Percentiles rank a stretch among this genome's conserved stretches.
phyloP scores from a whole-genome alignment of 2,797 vertebrate genomes.

The Sternotherus odoratus region DNA sequence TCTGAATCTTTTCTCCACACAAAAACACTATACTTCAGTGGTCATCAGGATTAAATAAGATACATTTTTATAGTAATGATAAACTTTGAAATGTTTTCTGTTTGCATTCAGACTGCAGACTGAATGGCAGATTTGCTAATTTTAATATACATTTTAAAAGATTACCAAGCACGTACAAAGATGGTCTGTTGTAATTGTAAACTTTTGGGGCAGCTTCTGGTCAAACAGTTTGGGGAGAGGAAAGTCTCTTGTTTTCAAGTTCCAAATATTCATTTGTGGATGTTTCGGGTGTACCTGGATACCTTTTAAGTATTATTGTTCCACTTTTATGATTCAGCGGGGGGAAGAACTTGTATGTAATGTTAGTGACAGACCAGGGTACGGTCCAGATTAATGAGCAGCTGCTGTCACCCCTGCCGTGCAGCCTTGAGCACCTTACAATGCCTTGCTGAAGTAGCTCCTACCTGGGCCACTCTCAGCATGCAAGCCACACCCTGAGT shows the following conservation, averaged over 20 bases:
- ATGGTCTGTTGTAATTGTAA: background rate
- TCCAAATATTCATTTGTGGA: background rate
- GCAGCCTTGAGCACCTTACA: too few species aligned
- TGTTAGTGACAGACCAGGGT: too few species aligned
- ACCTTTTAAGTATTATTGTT: background rate
- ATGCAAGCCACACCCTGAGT: too few species aligned
- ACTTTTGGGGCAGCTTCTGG: background rate
- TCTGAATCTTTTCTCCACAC: background rate
- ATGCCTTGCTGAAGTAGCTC: too few species aligned
- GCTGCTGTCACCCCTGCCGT: too few species aligned
- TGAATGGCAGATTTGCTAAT: background rate
- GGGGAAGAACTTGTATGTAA: too few species aligned
- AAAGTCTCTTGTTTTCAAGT: background rate
- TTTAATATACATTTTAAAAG: rapidly evolving
- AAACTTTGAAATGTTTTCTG: background rate
- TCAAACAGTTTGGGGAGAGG: rapidly evolving
- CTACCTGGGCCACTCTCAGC: too few species aligned
- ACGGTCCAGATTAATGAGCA: too few species aligned
- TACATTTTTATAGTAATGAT: background rate
- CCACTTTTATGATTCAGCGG: too few species aligned
- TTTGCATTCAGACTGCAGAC: background rate
- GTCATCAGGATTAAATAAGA: background rate
- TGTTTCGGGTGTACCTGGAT: background rate
- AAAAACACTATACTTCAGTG: background rate
- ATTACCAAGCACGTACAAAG: background rate